Conservation (phyloP, 2,888 invertebrate species). For the Polyommatus iphigenia region DNA sequence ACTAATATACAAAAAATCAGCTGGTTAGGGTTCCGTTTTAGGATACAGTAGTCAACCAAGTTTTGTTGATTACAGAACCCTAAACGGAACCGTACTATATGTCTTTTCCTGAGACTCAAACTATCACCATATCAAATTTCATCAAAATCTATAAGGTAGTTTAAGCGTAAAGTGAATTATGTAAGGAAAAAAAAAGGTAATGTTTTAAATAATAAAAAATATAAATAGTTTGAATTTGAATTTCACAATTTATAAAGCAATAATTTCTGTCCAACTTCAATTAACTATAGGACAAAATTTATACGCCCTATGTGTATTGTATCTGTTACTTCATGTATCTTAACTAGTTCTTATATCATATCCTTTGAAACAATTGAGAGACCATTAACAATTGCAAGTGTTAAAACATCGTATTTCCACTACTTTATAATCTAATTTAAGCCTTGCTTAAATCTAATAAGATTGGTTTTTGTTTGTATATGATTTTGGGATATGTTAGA, state of each 20-base stretch:
- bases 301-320: neutral
- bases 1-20: no score
- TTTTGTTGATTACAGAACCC: no score
- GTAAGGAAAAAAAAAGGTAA: no score
- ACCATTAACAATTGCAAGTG: constrained; percentile 53
- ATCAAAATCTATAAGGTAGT: no score
- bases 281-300: neutral
- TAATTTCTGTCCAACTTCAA: neutral
- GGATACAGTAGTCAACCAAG: no score
- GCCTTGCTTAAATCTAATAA: constrained; percentile 33
- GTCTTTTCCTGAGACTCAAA: no score
- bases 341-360: constrained; percentile 65
- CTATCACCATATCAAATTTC: no score
- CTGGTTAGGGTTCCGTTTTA: no score
- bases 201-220: no score
- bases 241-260: neutral
- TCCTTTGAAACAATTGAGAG: constrained; percentile 70
- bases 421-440: constrained; percentile 37
- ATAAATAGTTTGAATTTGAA: no score
- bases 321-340: constrained; percentile 38
- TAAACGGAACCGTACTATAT: no score
- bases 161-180: no score
- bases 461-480: constrained; percentile 37
- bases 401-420: constrained; percentile 43
- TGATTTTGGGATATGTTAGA: constrained; percentile 41